These are phyloP conservation scores for Loxodonta africana DNA, from an alignment of 2,113 vertebrate species.

Conservation along the genomic window DNA sequence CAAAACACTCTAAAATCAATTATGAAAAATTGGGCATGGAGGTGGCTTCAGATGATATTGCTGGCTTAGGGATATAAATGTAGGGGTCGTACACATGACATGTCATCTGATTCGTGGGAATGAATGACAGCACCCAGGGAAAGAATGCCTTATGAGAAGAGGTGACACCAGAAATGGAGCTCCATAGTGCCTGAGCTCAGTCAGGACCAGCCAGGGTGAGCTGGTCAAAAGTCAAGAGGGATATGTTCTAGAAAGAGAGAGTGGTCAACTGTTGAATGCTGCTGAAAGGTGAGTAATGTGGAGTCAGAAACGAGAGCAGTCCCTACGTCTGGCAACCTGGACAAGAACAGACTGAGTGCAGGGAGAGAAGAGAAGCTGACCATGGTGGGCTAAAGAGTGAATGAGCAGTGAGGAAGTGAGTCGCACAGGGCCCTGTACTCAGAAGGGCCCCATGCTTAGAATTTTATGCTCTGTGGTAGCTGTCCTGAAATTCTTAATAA, in stretches of 20 bases:
- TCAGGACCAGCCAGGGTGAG: neutral
- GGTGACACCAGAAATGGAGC: neutral
- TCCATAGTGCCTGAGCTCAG: neutral
- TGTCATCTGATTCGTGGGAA: neutral
- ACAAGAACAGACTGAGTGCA: neutral
- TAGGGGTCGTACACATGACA: fast-evolving
- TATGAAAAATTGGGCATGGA: neutral
- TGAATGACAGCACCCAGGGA: neutral
- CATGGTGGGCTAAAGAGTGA: neutral
- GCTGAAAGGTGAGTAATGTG: neutral
- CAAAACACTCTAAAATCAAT: neutral
- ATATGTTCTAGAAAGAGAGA: neutral
- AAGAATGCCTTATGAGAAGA: neutral
- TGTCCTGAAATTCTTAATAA: neutral
- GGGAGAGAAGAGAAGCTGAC: neutral
- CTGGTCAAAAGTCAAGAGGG: no score
- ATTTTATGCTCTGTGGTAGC: neutral
- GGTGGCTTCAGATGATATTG: neutral
- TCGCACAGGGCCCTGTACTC: fast-evolving
- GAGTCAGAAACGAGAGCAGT: neutral
- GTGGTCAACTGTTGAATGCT: neutral
- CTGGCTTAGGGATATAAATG: neutral
- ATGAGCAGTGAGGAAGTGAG: neutral
- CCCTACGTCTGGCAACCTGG: no score
- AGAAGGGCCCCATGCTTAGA: neutral